A percentile compares a stretch with the other conserved stretches of the same genome.
Evolutionary conservation across 2,797 vertebrate genomes (phyloP).

Genomic region (Brachymystax lenok): DNA sequence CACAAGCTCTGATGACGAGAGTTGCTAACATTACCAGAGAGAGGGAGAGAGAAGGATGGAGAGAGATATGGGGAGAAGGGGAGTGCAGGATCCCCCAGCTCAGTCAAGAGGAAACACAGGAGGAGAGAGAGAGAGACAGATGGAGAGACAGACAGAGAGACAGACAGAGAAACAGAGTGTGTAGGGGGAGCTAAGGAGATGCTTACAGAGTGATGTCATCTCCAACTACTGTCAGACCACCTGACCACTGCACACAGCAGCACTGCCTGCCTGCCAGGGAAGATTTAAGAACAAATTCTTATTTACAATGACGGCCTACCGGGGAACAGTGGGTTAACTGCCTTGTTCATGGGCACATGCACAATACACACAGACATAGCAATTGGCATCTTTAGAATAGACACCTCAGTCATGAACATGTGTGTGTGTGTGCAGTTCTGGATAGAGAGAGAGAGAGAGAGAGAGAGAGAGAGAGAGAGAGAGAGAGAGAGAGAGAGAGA

Average conservation of each 20-base stretch:
- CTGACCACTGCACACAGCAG: conserved; percentile 53
- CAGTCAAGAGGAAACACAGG: conserved; percentile 2
- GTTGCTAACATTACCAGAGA: conserved; percentile 15
- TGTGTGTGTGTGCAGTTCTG: no score
- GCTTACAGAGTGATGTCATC: conserved; percentile 60
- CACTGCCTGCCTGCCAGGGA: neutral
- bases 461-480: no score
- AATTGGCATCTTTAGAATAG: neutral
- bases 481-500: neutral
- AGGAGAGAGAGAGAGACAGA: neutral
- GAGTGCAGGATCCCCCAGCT: conserved; percentile 26
- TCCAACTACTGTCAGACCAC: conserved; percentile 60
- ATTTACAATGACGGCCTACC: no score
- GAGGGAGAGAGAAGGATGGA: neutral
- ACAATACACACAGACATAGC: no score
- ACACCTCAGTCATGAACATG: neutral
- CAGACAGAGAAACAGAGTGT: conserved; percentile 8
- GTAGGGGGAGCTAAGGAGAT: conserved; percentile 33
- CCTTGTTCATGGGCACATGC: no score
- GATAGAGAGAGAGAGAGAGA: no score
- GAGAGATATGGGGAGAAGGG: neutral
- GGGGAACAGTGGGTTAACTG: no score
- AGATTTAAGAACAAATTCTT: neutral
- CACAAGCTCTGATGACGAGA: conserved; percentile 2
- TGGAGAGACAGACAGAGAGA: neutral